These are phyloP conservation scores for Sphaerodactylus townsendi DNA, from an alignment of 2,113 vertebrate species.

Conservation along the genomic window DNA sequence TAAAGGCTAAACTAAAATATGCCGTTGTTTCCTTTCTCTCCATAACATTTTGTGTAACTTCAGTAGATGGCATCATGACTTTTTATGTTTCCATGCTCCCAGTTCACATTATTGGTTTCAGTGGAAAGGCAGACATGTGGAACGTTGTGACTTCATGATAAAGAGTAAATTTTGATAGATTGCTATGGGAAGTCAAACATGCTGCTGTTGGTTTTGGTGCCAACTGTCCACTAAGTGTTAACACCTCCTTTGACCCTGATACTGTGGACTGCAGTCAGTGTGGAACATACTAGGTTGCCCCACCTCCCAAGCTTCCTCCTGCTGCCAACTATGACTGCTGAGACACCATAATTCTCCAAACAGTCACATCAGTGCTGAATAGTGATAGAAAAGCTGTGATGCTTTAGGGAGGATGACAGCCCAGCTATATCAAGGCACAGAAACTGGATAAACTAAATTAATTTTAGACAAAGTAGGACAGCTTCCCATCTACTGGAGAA, in stretches of 20 bases:
- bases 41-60: too few relatives aligned
- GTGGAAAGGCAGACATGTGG: background rate
- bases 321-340: background rate
- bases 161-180: background rate
- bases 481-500: background rate
- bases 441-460: background rate
- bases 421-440: slow-evolving; percentile 15
- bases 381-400: background rate
- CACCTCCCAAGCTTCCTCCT: too few relatives aligned
- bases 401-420: background rate
- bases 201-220: background rate
- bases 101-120: background rate
- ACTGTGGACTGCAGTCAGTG: background rate
- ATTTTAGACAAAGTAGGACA: slow-evolving; percentile 9
- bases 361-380: background rate
- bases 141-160: background rate
- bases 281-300: background rate
- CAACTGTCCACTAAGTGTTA: background rate
- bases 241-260: background rate
- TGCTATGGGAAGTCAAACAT: background rate
- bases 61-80: background rate
- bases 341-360: background rate
- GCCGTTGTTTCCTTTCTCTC: background rate
- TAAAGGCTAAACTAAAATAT: background rate
- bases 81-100: background rate